Percentiles rank a stretch among this genome's conserved stretches.
Conservation (phyloP, 2,113 vertebrate species). For the Aptenodytes patagonicus region DNA sequence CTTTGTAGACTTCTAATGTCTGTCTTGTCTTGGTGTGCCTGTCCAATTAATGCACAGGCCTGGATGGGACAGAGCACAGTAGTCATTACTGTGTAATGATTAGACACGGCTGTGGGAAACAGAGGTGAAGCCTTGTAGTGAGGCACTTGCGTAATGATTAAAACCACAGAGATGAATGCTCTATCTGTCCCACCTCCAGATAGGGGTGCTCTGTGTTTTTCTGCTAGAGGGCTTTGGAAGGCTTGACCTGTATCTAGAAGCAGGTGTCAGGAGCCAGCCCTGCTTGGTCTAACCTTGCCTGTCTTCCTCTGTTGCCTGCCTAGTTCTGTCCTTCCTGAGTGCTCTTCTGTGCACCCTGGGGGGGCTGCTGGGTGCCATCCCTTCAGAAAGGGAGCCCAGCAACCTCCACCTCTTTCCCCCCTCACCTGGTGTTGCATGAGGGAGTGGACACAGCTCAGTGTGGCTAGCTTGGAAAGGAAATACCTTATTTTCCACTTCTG, state of each 20-base stretch:
- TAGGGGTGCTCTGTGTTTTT: not conserved
- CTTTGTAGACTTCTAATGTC: not conserved
- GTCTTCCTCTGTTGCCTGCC: not conserved
- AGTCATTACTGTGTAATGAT: not conserved
- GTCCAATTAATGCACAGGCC: not conserved
- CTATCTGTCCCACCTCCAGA: not conserved
- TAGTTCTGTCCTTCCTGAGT: not conserved
- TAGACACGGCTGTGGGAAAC: not conserved
- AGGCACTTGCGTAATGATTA: not conserved
- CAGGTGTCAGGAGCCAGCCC: not conserved
- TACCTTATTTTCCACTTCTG: not conserved
- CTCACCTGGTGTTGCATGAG: not conserved
- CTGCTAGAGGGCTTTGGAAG: not conserved
- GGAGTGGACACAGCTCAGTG: not conserved
- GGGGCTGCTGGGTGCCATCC: not conserved
- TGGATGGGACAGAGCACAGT: not conserved
- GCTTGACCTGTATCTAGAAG: slow-evolving; percentile 1
- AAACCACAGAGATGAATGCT: not conserved
- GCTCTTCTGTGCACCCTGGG: not conserved
- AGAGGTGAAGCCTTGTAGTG: not conserved
- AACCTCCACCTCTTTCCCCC: not conserved
- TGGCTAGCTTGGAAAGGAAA: not conserved
- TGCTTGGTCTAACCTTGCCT: not conserved
- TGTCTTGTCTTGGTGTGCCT: not conserved
- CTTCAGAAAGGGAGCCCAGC: not conserved